Evolutionary conservation across 2,888 invertebrate species (phyloP).

Genomic region (Cantharis flavilabris): DNA sequence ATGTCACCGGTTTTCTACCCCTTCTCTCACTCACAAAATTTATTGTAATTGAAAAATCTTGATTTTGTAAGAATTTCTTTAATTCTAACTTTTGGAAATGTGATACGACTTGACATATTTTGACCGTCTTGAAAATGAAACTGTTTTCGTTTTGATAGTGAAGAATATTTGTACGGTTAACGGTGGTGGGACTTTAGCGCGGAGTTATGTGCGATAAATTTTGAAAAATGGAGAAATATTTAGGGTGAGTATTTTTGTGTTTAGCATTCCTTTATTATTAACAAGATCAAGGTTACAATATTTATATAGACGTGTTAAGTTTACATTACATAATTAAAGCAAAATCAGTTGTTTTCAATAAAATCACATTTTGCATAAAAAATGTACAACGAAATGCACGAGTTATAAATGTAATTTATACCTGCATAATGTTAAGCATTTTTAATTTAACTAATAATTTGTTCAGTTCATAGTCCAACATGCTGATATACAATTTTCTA

Average conservation of each 20-base stretch:
- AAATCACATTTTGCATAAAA: slow-evolving; percentile 17
- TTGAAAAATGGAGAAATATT: neutral
- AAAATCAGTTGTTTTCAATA: slow-evolving; percentile 15
- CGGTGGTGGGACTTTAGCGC: neutral
- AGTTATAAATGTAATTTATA: slow-evolving; percentile 5
- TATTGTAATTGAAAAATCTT: neutral
- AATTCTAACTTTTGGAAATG: neutral
- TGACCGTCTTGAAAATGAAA: neutral
- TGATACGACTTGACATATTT: neutral
- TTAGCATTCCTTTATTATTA: neutral
- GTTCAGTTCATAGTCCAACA: slow-evolving; percentile 4
- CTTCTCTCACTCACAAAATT: neutral
- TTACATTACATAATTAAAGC: slow-evolving; percentile 18
- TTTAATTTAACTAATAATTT: slow-evolving; percentile 13
- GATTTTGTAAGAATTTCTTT: neutral
- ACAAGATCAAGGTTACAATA: slow-evolving; percentile 17
- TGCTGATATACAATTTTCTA: slow-evolving; percentile 9
- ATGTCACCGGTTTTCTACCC: neutral
- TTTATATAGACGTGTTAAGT: slow-evolving; percentile 1
- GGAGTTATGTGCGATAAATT: neutral
- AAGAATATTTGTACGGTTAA: neutral
- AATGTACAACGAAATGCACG: slow-evolving; percentile 5
- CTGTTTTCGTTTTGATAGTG: too few relatives aligned
- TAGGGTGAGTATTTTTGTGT: slow-evolving; percentile 6
- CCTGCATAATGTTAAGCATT: slow-evolving; percentile 12